phyloP scores from a whole-genome alignment of 2,113 vertebrate species.

The Serilophus lunatus region DNA sequence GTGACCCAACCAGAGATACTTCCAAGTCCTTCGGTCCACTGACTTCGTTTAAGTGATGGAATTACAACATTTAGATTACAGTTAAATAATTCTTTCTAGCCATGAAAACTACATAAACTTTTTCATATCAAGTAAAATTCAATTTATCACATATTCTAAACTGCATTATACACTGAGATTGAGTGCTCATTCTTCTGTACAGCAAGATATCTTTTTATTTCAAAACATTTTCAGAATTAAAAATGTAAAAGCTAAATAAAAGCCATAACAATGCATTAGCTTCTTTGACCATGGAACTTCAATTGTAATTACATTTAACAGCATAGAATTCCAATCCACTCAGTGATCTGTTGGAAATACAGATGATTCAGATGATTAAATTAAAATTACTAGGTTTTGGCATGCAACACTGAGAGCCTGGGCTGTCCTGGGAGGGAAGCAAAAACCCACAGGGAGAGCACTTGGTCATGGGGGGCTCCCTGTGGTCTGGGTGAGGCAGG shows the following conservation, averaged over 20 bases:
- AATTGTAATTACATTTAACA: background rate
- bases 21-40: background rate
- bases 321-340: background rate
- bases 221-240: background rate
- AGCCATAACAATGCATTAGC: background rate
- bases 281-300: background rate
- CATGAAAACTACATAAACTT: background rate
- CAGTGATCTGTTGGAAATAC: background rate
- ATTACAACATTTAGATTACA: background rate
- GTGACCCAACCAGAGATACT: background rate
- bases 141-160: background rate
- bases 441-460: background rate
- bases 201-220: background rate
- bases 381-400: background rate
- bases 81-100: background rate
- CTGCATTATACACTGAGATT: background rate
- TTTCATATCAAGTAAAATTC: background rate
- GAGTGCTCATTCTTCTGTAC: background rate
- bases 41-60: background rate
- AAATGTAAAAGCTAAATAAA: background rate
- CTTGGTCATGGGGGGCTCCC: rapidly evolving
- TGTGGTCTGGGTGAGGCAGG: background rate
- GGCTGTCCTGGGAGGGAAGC: background rate
- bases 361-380: background rate
- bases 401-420: background rate